Conservation (phyloP, 2,888 invertebrate species). For the Xylocampa areola region DNA sequence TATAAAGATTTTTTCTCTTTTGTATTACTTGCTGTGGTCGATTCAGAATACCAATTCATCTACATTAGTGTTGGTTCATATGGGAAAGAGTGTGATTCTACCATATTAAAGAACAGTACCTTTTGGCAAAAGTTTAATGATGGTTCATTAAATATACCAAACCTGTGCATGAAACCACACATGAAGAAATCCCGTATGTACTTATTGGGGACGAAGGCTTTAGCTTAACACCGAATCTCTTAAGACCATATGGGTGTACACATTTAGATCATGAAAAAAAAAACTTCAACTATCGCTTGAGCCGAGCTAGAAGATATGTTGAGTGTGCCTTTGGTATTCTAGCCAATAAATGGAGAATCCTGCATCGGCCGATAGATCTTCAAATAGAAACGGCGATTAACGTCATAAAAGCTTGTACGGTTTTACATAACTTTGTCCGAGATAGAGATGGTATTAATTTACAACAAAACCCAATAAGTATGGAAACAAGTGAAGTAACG, state of each 20-base stretch:
- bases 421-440: slow-evolving; percentile 56
- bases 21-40: slow-evolving; percentile 51
- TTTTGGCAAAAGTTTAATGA: slow-evolving; percentile 53
- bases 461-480: slow-evolving; percentile 54
- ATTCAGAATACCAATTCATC: slow-evolving; percentile 53
- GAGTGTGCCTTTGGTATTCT: slow-evolving; percentile 54
- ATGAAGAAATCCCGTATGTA: slow-evolving; percentile 44
- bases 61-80: slow-evolving; percentile 45
- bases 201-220: slow-evolving; percentile 52
- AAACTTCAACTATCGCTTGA: slow-evolving; percentile 62
- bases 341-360: slow-evolving; percentile 29
- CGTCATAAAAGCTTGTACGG: slow-evolving; percentile 6
- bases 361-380: slow-evolving; percentile 47
- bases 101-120: slow-evolving; percentile 49
- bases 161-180: slow-evolving; percentile 45
- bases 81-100: slow-evolving; percentile 51
- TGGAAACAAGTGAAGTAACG: no score
- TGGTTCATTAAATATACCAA: slow-evolving; percentile 47
- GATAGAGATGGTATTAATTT: slow-evolving; percentile 47
- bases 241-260: slow-evolving; percentile 33
- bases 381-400: slow-evolving; percentile 28
- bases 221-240: slow-evolving; percentile 50
- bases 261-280: slow-evolving; percentile 48
- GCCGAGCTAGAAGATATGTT: slow-evolving; percentile 62
- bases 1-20: slow-evolving; percentile 16